Conservation (phyloP, 2,888 invertebrate genomes). For the Mesorhabditis spiculigera region DNA sequence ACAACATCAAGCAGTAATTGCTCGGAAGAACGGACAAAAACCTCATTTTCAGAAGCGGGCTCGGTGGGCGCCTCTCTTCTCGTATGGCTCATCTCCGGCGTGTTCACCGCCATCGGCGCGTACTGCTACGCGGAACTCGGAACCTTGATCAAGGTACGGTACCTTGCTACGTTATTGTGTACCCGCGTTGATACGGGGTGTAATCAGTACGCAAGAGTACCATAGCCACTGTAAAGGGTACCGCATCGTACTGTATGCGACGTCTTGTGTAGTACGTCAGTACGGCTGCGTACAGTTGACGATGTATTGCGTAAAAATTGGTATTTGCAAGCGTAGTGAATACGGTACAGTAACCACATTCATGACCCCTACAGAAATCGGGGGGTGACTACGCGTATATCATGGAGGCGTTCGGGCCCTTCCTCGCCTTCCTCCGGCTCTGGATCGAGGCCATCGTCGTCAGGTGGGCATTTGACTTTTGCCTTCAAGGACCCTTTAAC, state of each 20-base stretch:
- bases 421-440: conserved; percentile 87
- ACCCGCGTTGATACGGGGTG: no score
- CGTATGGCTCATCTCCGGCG: conserved; percentile 70
- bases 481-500: not conserved
- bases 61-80: conserved; percentile 87
- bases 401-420: conserved; percentile 96
- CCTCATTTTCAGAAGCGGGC: conserved; percentile 64
- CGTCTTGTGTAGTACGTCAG: no score
- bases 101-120: conserved; percentile 67
- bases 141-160: conserved; percentile 65
- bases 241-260: no score
- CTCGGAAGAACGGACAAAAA: no score
- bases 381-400: conserved; percentile 94
- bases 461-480: conserved; percentile 19
- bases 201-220: no score
- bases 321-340: no score
- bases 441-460: conserved; percentile 96
- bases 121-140: conserved; percentile 97
- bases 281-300: no score
- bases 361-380: conserved; percentile 25
- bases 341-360: not conserved
- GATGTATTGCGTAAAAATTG: no score
- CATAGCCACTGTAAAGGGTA: no score
- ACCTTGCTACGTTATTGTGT: not conserved
- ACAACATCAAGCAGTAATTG: no score